Evolutionary conservation across 2,888 invertebrate genomes (phyloP), one percentile per base, ranked within the genome.

Genomic region (Sceliomorpha sp.): DNA sequence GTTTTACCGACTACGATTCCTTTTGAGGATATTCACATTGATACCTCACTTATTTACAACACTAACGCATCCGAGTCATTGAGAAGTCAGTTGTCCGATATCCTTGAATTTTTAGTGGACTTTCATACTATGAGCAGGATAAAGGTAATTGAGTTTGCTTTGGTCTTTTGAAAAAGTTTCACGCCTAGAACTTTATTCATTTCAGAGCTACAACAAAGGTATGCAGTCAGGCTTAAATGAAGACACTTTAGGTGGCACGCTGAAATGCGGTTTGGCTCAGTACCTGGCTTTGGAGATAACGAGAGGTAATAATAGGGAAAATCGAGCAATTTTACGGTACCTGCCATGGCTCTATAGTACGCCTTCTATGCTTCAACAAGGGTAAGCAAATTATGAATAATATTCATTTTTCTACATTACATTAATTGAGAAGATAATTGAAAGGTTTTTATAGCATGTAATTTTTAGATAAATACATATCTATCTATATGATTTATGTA

Each of bases 91-190:
- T 91, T 99, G 53, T 93, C 93, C 13, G 99, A 99, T 88, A 94
- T 97, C 74, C 90, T 99, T 32, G 99, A 99, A 72, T 96, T 99
- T 87, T 91, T 99, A 70, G 94, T 96, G 6, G 99, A 99, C 89
- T 96, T 98, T 72, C 98, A 99, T 84, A 96, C 98, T 0, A 91
- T 99, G 53, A 96, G 96, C 78, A 98, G 98, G 91, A 94, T 99
- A 73, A 99, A 98, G 93, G 97, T 97, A 87, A 73, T 42, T 10
- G 27, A 29, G 24, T 24, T 8, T 29, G 29, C 2, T 29, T 29
- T 29, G 8, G 29, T n/a, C n/a, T n/a, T n/a, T n/a, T n/a, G n/a
- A n/a, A n/a, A n/a, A n/a, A n/a, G n/a, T n/a, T n/a, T n/a, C n/a
- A n/a, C n/a, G n/a, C n/a, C n/a, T n/a, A n/a, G n/a, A n/a, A n/a